Evolutionary conservation across 2,888 invertebrate species (phyloP), one percentile per base, ranked within the genome.

Genomic region (Lepidonotus clava): DNA sequence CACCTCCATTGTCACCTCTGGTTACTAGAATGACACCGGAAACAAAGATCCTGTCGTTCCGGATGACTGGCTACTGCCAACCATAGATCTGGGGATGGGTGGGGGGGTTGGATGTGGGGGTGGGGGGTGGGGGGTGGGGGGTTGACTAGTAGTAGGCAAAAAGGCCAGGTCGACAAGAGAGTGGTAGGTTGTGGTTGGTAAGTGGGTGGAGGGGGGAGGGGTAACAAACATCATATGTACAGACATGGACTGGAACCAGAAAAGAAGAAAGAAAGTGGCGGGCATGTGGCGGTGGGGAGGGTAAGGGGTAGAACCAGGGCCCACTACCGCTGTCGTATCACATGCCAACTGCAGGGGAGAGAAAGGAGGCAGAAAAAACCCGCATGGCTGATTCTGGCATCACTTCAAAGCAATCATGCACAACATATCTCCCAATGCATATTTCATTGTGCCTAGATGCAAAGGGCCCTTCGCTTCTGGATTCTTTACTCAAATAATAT

Each of bases 341-440:
- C 71, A 71, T 38, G 71, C 71, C 38, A 71, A 71, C 36, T 71
- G n/a, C 71, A 34, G 18, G 71, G 11, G 14, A 34, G 36, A 71
- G 18, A 71, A 8, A 71, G 2, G n/a, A 71, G 71, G 66, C 8
- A n/a, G 61, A 61, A 61, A 61, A 61, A n/a, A n/a, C 8, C 24
- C 24, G 71, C 34, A 36, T 71, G 38, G 38, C 36, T 71, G 71
- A 18, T 34, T 34, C 71, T 71, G 71, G 71, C 71, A 71, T 18
- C 80, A 80, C 80, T 46, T 80, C 80, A 80, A 80, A 80, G 80
- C 34, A 41, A 46, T 80, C 51, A 51, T 80, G 32, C 41, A 51
- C 51, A 80, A 80, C 51, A 80, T 80, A 80, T 80, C 80, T 51
- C 80, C 80, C n/a, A 28, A 51, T 80, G 80, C 51, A 80, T 80